Evolutionary conservation across 1,140 invertebrate genomes (phyloP).

Genomic region (Lethocerus indicus): DNA sequence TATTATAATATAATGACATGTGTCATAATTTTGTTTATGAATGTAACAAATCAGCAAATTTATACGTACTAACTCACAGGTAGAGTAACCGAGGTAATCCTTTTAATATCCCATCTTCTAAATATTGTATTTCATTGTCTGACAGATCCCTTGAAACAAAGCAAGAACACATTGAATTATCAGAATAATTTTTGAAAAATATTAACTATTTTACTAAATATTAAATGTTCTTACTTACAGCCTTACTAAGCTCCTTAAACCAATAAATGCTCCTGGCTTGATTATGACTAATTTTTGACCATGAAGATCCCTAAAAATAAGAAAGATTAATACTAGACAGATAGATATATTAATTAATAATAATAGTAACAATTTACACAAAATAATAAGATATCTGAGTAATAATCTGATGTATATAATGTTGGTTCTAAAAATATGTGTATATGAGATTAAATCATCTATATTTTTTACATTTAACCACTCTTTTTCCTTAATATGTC

Average conservation of each 20-base stretch:
- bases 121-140: slow-evolving; percentile 21
- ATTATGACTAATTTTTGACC: slow-evolving; percentile 18
- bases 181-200: not conserved
- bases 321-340: no score
- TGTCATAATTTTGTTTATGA: no score
- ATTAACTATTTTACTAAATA: not conserved
- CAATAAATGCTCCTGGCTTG: slow-evolving; percentile 20
- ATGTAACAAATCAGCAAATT: no score
- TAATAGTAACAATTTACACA: slow-evolving; percentile 4
- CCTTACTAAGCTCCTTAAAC: slow-evolving; percentile 18
- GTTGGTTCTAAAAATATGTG: not conserved
- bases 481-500: no score
- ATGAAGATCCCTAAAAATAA: slow-evolving; percentile 18
- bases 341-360: no score
- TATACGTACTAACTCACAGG: slow-evolving; percentile 21
- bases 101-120: slow-evolving; percentile 24
- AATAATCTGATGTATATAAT: not conserved
- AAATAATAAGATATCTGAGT: not conserved
- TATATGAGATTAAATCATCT: no score
- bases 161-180: no score
- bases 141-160: slow-evolving; percentile 24
- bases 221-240: slow-evolving; percentile 17
- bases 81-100: slow-evolving; percentile 21
- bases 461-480: no score
- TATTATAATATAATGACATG: no score